These are phyloP conservation scores for Buathra laborator DNA, from an alignment of 2,888 invertebrate species.

Conservation along the genomic window DNA sequence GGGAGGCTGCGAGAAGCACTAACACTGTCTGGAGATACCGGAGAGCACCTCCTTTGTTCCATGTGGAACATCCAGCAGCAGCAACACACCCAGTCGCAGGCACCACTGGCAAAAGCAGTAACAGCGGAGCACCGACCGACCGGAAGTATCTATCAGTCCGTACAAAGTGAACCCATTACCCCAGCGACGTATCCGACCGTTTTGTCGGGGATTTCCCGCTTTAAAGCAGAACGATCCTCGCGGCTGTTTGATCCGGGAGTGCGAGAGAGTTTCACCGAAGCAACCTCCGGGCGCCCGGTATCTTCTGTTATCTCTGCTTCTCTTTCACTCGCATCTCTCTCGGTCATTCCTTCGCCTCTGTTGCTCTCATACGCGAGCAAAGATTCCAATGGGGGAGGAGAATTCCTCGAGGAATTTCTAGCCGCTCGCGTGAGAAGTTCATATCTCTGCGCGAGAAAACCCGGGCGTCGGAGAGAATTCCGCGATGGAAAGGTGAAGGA, in stretches of 20 bases:
- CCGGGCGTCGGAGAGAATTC: slow-evolving; percentile 42
- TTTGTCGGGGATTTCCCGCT: slow-evolving; percentile 71
- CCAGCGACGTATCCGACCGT: slow-evolving; percentile 71
- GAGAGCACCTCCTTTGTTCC: slow-evolving; percentile 64
- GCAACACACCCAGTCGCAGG: slow-evolving; percentile 21
- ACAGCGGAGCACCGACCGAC: slow-evolving; percentile 65
- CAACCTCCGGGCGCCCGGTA: slow-evolving; percentile 49
- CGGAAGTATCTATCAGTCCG: slow-evolving; percentile 74
- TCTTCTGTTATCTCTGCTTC: slow-evolving; percentile 56
- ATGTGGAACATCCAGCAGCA: neutral
- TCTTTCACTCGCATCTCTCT: slow-evolving; percentile 34
- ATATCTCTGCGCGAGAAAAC: slow-evolving; percentile 68
- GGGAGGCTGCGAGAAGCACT: slow-evolving; percentile 21
- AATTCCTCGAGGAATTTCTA: slow-evolving; percentile 67
- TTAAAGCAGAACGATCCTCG: slow-evolving; percentile 69
- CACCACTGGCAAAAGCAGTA: slow-evolving; percentile 11
- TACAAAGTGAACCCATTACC: slow-evolving; percentile 74
- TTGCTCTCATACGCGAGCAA: slow-evolving; percentile 16
- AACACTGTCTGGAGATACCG: slow-evolving; percentile 38
- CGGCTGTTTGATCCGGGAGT: slow-evolving; percentile 54
- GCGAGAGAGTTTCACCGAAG: slow-evolving; percentile 35
- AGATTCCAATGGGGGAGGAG: slow-evolving; percentile 59
- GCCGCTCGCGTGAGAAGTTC: slow-evolving; percentile 70
- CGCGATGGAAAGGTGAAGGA: slow-evolving; percentile 17
- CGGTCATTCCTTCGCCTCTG: slow-evolving; percentile 39